These are phyloP conservation scores for Odontamblyopus rebecca DNA, from an alignment of 2,797 vertebrate species.

Conservation along the genomic window DNA sequence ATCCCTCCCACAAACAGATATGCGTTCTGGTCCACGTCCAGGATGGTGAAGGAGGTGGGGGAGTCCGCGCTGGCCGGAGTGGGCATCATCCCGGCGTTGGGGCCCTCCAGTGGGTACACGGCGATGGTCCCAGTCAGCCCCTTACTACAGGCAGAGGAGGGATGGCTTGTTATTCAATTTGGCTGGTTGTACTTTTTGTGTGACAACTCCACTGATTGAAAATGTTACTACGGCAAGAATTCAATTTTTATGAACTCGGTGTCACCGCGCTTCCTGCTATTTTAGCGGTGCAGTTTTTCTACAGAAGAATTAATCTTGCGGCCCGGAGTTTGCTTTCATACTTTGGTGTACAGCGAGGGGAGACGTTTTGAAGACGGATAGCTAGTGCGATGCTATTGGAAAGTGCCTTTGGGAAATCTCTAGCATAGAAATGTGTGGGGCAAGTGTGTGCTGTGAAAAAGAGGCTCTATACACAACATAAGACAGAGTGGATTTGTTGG, in stretches of 20 bases:
- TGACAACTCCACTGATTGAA: conserved; percentile 24
- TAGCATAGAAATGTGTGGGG: conserved; percentile 47
- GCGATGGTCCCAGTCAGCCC: conserved; percentile 93
- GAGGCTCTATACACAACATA: conserved; percentile 30
- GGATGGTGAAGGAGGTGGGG: conserved; percentile 87
- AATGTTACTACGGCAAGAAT: conserved; percentile 20
- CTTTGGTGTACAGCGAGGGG: conserved; percentile 29
- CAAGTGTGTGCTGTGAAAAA: conserved; percentile 30
- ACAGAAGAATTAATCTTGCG: conserved; percentile 42
- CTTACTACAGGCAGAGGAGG: conserved; percentile 72
- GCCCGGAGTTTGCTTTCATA: conserved; percentile 51
- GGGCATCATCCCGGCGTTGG: conserved; percentile 87
- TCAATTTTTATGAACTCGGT: conserved; percentile 44
- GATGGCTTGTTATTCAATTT: conserved; percentile 20
- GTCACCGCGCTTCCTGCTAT: conserved; percentile 29
- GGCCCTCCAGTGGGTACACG: conserved; percentile 88
- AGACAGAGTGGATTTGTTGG: conserved; percentile 35
- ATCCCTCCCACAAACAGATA: conserved; percentile 95
- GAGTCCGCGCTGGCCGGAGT: conserved; percentile 80
- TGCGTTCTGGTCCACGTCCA: conserved; percentile 94
- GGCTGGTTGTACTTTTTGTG: conserved; percentile 19
- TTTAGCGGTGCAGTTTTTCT: conserved; percentile 25
- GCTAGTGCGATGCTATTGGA: conserved; percentile 39
- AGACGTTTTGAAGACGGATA: conserved; percentile 57
- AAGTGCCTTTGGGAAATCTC: conserved; percentile 62